Evolutionary conservation across 2,797 vertebrate genomes (phyloP), one percentile per base, ranked within the genome.

Genomic region (Sciurus carolinensis): DNA sequence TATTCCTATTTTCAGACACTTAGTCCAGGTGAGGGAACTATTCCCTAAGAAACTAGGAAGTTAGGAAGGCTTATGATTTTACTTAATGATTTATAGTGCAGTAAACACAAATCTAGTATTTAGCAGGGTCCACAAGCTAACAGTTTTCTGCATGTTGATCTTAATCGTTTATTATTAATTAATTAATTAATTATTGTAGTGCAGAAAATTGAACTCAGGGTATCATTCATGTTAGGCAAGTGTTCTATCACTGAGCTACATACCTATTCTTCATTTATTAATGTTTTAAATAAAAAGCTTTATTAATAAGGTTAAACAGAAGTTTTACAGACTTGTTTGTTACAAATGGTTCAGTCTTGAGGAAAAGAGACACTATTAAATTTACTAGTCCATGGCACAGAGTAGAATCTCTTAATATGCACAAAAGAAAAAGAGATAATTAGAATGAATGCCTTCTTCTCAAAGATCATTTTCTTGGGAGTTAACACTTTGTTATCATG

Each of bases 111-210:
- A 57, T 81, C 75, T 92, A 39, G 80, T 86, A 59, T 92, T 76
- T 91, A 95, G 80, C 18, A 67, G 20, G 3, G 1, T 72, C 28
- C 18, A 89, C 52, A 77, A 20, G 59, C 28, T 83, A 80, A 22
- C 39, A 39, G 3, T 30, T 14, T 67, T 90, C 24, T 88, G 24
- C 81, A 47, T 81, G 54, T 73, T 92, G 6, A 72, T 88, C 50
- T 92, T 71, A 89, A 79, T 42, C 11, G 76, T 76, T 95, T 93
- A 86, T 89, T 89, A 84, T 72, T 47, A 57, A 88, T 96, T 89
- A 47, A 95, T n/a, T 67, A 30, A 33, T 66, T 66, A 66, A 18
- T 57, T 22, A 57, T 67, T n/a, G 64, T 15, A 33, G 15, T 67
- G 13, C 15, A n/a, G 66, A 15, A 15, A 3, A n/a, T 67, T 67